phyloP scores from a whole-genome alignment of 2,113 vertebrate species.

The Tragelaphus imberbis region DNA sequence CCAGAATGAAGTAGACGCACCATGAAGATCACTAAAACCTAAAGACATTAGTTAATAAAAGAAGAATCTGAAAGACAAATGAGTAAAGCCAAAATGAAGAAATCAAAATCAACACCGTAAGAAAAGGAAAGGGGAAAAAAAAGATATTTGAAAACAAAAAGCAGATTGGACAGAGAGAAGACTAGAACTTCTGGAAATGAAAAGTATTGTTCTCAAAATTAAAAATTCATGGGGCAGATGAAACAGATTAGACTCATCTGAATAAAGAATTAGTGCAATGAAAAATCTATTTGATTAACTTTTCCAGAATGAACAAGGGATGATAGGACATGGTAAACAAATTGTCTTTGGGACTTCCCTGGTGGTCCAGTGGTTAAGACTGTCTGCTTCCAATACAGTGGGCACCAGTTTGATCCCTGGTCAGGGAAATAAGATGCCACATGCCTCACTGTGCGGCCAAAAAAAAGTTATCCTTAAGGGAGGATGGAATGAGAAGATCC shows the following conservation, averaged over 20 bases:
- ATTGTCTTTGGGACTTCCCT: background rate
- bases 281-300: background rate
- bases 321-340: background rate
- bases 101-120: background rate
- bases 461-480: background rate
- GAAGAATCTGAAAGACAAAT: background rate
- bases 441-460: background rate
- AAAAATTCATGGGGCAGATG: background rate
- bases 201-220: background rate
- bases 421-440: background rate
- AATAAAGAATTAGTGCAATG: background rate
- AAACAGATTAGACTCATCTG: background rate
- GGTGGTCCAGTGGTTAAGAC: background rate
- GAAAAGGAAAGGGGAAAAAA: background rate
- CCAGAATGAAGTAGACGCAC: background rate
- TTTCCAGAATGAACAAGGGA: background rate
- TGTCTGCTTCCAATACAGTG: background rate
- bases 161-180: background rate
- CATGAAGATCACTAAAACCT: accelerated
- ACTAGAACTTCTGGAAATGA: background rate
- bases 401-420: background rate
- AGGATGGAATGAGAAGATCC: background rate
- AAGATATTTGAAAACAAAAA: background rate
- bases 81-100: background rate
- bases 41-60: background rate